A percentile compares a stretch with the other conserved stretches of the same genome.
Evolutionary conservation across 2,113 vertebrate genomes (phyloP).

Genomic region (Anseranas semipalmata): DNA sequence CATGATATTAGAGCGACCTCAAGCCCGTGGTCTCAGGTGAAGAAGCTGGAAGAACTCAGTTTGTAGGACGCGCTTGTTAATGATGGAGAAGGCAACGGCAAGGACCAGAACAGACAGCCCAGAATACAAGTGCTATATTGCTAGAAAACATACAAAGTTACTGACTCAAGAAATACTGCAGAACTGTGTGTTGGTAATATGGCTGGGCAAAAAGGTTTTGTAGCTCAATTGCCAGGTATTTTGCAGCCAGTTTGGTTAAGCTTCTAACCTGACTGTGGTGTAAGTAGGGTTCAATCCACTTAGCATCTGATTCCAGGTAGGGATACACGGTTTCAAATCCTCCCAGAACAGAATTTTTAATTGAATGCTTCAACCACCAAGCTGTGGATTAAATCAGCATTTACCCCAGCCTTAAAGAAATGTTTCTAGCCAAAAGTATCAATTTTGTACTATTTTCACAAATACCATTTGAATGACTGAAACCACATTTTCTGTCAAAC

Average conservation of each 20-base stretch:
- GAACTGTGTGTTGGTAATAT: not conserved
- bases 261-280: not conserved
- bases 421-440: not conserved
- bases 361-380: not conserved
- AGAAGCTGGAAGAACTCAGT: not conserved
- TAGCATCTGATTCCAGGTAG: not conserved
- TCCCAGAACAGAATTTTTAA: not conserved
- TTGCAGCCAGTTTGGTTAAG: not conserved
- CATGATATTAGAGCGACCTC: not conserved
- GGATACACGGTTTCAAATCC: not conserved
- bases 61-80: not conserved
- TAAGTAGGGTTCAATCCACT: not conserved
- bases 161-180: not conserved
- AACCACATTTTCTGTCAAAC: not conserved
- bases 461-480: not conserved
- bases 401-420: not conserved
- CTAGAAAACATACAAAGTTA: not conserved
- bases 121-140: not conserved
- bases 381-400: not conserved
- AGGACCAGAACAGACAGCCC: not conserved
- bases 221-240: not conserved
- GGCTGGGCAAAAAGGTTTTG: not conserved
- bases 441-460: not conserved
- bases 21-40: not conserved
- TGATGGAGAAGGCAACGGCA: not conserved